phyloP scores from a whole-genome alignment of 2,113 vertebrate species.

The Hymenochirus boettgeri region DNA sequence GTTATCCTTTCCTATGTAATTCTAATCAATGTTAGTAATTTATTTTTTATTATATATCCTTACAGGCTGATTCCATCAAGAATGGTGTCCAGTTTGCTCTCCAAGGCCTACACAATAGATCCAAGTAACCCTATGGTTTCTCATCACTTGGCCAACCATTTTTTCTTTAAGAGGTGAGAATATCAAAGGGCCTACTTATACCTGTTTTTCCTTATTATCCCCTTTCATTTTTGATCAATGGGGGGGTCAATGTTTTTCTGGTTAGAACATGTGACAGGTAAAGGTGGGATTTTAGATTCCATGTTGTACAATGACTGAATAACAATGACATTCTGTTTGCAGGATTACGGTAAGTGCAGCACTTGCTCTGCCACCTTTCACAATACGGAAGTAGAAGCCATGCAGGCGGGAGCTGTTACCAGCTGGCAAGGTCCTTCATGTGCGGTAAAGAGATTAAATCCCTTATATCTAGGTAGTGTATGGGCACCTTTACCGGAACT shows the following conservation, averaged over 20 bases:
- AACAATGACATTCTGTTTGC: slow-evolving; percentile 26
- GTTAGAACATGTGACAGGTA: no score
- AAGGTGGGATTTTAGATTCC: no score
- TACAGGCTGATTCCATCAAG: slow-evolving; percentile 90
- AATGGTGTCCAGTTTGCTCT: slow-evolving; percentile 96
- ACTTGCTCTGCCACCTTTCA: slow-evolving; percentile 96
- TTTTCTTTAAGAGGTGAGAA: slow-evolving; percentile 97
- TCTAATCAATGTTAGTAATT: no score
- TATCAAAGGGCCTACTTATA: background rate
- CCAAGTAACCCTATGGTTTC: slow-evolving; percentile 98
- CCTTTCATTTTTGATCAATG: background rate
- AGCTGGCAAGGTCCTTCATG: slow-evolving; percentile 91
- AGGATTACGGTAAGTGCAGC: slow-evolving; percentile 99
- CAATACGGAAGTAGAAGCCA: slow-evolving; percentile 96
- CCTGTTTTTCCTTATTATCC: background rate
- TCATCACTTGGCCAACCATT: slow-evolving; percentile 97
- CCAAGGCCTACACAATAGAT: slow-evolving; percentile 95
- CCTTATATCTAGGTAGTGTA: background rate
- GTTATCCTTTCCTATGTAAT: no score
- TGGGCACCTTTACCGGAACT: no score
- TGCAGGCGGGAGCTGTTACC: slow-evolving; percentile 98
- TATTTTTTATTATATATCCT: background rate
- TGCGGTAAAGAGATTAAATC: slow-evolving; percentile 72
- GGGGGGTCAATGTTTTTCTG: no score
- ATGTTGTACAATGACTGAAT: no score